Base-by-base conservation (phyloP, 1,140 invertebrate species). In the Drosophila repletoides region DNA sequence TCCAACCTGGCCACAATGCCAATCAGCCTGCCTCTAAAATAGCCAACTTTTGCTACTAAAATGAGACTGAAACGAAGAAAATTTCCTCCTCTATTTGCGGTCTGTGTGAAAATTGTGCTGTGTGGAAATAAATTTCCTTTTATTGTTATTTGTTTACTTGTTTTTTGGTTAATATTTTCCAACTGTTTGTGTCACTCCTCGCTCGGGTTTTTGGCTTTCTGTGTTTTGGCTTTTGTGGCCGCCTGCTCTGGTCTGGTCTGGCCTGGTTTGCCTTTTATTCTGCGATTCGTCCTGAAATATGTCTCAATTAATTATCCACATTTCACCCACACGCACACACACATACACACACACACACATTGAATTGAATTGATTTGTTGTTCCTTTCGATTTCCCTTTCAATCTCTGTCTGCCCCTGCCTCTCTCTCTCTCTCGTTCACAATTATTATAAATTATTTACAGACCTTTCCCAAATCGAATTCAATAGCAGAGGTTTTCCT, bases 251-350 rank as follows among this genome's bases (percentile, higher is more conserved):
- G n/a, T n/a, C n/a, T n/a, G n/a, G n/a, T n/a, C n/a, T n/a, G n/a
- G n/a, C n/a, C n/a, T n/a, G n/a, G n/a, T n/a, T n/a, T n/a, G n/a
- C n/a, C n/a, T 43, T 49, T 34, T 2, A 22, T 41, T 22, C 22
- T 31, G 12, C 40, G 24, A 41, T 38, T 52, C 24, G 17, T 43
- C 41, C 34, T 71, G 65, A 77, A 73, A 77, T 84, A 83, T 77
- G 64, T 73, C 79, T 77, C 79, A 77, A 84, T 83, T 83, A 84
- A 73, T 74, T 77, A 84, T 77, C 43, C 45, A 73, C 67, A 65
- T 64, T 70, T 67, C 66, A 71, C 56, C 12, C 10, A 9, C 15
- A 1, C 5, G 33, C 28, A 33, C 10, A 15, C 10, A 3, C 15
- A 15, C 31, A 15, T 10, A 9, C 15, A 5, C 10, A 59, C 22